Base-by-base conservation (phyloP, 2,113 vertebrate species). In the Mustelus asterias region DNA sequence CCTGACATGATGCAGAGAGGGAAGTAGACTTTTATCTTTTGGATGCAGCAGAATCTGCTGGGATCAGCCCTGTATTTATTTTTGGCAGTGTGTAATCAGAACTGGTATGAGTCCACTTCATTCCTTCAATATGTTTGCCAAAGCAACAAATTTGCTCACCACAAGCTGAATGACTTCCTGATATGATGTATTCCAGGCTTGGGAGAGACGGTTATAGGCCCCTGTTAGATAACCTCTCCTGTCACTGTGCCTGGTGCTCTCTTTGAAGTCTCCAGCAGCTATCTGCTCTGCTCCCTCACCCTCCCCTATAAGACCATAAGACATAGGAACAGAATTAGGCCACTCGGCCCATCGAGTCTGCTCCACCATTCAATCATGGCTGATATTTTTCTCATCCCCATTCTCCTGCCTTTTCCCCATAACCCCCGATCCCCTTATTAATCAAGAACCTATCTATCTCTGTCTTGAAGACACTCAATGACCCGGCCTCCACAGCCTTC, bases 141-240 rank as follows among this genome's bases (percentile, higher is more conserved):
- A 37, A 83, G n/a, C 78, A 83, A n/a, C n/a, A 83, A 18, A 83
- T 18, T n/a, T 29, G 16, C 78, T n/a, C 78, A 41, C 78, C 78
- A 83, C 78, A 83, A 83, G n/a, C 78, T 41, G 78, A 83, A 83
- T 83, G 78, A 83, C 78, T 83, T 83, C 78, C 78, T 83, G 78
- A 41, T 18, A 83, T 37, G 33, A 83, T 83, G 18, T 83, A 83
- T 83, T 83, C n/a, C 0, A 16, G 16, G 76, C 76, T 33, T 16
- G 33, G n/a, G 76, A 37, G n/a, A 83, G 78, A 18, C 14, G 3
- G 78, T 83, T 41, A 18, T 5, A 83, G n/a, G 1, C n/a, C 14
- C 16, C 13, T 41, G n/a, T 83, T 41, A 37, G 78, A 6, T 5
- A 18, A 14, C 14, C n/a, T 83, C n/a, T 83, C n/a, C 78, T 72